Base-by-base conservation (phyloP, 1,140 invertebrate genomes). In the Cydia fagiglandana region DNA sequence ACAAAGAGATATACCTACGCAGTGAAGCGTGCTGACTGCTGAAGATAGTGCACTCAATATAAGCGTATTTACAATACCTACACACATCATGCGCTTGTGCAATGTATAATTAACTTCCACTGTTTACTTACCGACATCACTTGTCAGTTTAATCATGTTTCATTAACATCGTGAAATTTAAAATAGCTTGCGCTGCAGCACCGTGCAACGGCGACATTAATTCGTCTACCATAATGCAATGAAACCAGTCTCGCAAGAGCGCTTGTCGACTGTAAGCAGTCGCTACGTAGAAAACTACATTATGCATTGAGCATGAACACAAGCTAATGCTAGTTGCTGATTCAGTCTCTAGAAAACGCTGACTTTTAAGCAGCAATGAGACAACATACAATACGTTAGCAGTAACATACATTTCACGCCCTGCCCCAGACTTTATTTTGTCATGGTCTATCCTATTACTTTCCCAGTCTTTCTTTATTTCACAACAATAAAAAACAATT, bases 221-320 rank as follows among this genome's bases (percentile, higher is more conserved):
- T 56, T 56, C 53, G n/a, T 56, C 53, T 56, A n/a, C 53, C n/a
- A 17, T 56, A 56, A 56, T 56, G 53, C 15, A 56, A 56, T 56
- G 53, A n/a, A 56, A 17, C 53, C 53, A 56, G 53, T 17, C 4
- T 20, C 53, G 53, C 53, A 17, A 56, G n/a, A 56, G 53, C 53
- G 53, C 53, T 56, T 56, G 53, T 7, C n/a, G 53, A 56, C n/a
- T 20, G n/a, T 56, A 56, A 56, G 53, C 53, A 56, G 53, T 56
- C n/a, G 53, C 53, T 17, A 56, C 53, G 53, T 20, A 9, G n/a
- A 56, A 24, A 24, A 56, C 53, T 56, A 17, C 53, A 56, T 56
- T 56, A 56, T 56, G 53, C 53, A 56, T 17, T 47, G 45, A 47
- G 13, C 45, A 47, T 56, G n/a, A 56, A n/a, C n/a, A 17, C n/a